Evolutionary conservation across 2,797 vertebrate species (phyloP).

Genomic region (Natrix natrix): DNA sequence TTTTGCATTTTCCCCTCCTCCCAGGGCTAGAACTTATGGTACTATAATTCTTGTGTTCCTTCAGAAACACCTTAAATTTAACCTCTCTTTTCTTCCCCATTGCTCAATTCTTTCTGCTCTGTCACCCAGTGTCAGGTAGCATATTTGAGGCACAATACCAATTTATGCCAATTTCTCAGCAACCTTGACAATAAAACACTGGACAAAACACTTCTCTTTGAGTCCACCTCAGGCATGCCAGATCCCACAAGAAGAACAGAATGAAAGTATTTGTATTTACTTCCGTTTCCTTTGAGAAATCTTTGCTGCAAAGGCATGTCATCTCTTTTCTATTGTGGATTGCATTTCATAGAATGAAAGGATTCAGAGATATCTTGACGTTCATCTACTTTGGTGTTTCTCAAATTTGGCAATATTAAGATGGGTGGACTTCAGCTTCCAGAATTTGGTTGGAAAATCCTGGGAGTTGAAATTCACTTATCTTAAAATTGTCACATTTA

Average conservation of each 20-base stretch:
- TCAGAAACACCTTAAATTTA: not conserved
- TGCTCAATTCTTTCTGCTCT: slow-evolving; percentile 51
- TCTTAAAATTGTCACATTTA: not conserved
- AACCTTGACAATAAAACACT: accelerated
- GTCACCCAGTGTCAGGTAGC: not conserved
- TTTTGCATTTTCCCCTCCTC: slow-evolving; percentile 13
- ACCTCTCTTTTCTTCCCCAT: slow-evolving; percentile 20
- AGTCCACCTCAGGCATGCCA: accelerated
- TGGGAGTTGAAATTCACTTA: not conserved
- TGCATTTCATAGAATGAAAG: not conserved
- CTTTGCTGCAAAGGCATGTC: not conserved
- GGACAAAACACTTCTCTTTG: not conserved
- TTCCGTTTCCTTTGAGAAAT: not conserved
- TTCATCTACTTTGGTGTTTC: not conserved
- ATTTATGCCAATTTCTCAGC: not conserved
- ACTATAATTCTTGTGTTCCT: not conserved
- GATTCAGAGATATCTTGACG: not conserved
- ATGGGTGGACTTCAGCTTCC: not conserved
- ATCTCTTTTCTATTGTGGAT: not conserved
- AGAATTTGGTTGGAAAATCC: not conserved
- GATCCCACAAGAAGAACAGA: not conserved
- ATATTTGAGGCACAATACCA: not conserved
- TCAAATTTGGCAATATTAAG: not conserved
- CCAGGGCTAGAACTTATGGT: slow-evolving; percentile 10
- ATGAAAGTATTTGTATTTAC: not conserved